Evolutionary conservation across 2,113 vertebrate genomes (phyloP).

Genomic region (Oncorhynchus tshawytscha): DNA sequence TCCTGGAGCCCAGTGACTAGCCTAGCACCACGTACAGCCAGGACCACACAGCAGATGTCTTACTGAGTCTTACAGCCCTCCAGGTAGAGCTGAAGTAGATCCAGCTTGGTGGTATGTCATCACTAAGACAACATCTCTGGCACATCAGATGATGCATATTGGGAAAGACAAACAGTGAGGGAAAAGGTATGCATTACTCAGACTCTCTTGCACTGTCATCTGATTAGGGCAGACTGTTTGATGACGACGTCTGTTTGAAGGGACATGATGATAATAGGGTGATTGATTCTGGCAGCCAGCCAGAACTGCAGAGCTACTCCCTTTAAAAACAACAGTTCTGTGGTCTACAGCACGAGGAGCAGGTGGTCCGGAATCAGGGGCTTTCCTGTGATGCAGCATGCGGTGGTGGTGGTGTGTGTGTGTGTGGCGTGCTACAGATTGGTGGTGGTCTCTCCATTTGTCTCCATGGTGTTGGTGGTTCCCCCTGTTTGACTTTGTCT

Average conservation of each 20-base stretch:
- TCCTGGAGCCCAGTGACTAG: slow-evolving; percentile 1
- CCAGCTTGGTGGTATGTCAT: slow-evolving; percentile 12
- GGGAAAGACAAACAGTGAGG: slow-evolving; percentile 34
- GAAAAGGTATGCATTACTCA: slow-evolving; percentile 39
- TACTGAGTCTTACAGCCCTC: slow-evolving; percentile 5
- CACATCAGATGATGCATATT: slow-evolving; percentile 13
- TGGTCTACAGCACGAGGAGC: slow-evolving; percentile 21
- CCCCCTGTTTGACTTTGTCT: slow-evolving; percentile 12
- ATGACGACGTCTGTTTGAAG: slow-evolving; percentile 15
- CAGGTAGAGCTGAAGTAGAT: slow-evolving; percentile 33
- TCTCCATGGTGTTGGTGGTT: background rate
- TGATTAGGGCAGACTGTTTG: slow-evolving; percentile 43
- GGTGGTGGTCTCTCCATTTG: background rate
- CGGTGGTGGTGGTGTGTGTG: background rate
- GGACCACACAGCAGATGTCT: slow-evolving; percentile 1
- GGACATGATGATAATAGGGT: slow-evolving; percentile 32
- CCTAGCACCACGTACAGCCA: background rate
- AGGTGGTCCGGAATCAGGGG: too few relatives aligned
- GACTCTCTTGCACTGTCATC: slow-evolving; percentile 13
- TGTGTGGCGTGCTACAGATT: background rate
- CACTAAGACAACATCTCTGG: slow-evolving; percentile 28
- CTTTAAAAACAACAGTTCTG: slow-evolving; percentile 34
- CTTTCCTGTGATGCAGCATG: background rate
- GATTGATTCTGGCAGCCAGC: slow-evolving; percentile 45
- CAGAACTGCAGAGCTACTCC: slow-evolving; percentile 31